phyloP scores from a whole-genome alignment of 2,113 vertebrate species.

The Ammodytes marinus region DNA sequence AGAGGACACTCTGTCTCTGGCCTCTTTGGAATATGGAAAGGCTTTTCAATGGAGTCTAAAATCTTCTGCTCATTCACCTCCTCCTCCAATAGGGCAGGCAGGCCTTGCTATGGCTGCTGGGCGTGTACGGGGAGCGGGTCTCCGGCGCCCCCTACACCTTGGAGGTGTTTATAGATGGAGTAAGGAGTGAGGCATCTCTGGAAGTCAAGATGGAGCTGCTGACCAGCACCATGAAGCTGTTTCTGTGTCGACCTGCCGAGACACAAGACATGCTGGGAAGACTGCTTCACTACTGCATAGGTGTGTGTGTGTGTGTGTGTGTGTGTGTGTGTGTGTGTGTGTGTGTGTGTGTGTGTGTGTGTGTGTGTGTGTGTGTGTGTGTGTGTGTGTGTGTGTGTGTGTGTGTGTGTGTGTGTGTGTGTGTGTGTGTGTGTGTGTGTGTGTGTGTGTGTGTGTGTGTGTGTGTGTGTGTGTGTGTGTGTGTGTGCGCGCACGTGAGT shows the following conservation, averaged over 20 bases:
- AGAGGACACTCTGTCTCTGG: too few species aligned
- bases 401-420: slow-evolving; percentile 3
- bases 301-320: slow-evolving; percentile 72
- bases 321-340: slow-evolving; percentile 58
- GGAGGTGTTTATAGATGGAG: slow-evolving; percentile 91
- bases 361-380: background rate
- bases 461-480: background rate
- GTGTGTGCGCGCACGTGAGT: background rate
- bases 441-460: background rate
- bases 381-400: slow-evolving; percentile 45
- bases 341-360: background rate
- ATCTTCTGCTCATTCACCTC: background rate
- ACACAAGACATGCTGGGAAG: slow-evolving; percentile 94
- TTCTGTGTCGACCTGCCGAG: slow-evolving; percentile 92
- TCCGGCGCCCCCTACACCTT: slow-evolving; percentile 91
- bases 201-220: slow-evolving; percentile 94
- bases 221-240: slow-evolving; percentile 89
- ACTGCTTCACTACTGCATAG: slow-evolving; percentile 91
- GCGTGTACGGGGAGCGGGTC: slow-evolving; percentile 89
- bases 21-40: background rate
- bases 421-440: background rate
- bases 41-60: background rate
- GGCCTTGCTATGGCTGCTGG: slow-evolving; percentile 94
- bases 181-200: slow-evolving; percentile 87
- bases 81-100: slow-evolving; percentile 88